Conservation (phyloP, 2,797 vertebrate species). For the Sebastiscus albofasciatus region DNA sequence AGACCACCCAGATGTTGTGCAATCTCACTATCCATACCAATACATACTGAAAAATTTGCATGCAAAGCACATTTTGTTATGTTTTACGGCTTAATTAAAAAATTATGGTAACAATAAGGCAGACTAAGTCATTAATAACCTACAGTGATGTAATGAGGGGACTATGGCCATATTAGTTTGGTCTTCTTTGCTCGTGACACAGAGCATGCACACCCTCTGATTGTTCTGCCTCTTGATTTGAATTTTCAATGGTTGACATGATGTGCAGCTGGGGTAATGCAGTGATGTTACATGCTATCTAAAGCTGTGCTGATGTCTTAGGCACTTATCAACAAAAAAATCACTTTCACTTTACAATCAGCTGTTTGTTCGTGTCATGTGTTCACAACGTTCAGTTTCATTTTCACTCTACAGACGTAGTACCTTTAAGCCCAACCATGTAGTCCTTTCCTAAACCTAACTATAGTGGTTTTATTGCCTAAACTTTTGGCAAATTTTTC, state of each 20-base stretch:
- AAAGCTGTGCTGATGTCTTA: background rate
- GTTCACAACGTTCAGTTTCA: too few relatives aligned
- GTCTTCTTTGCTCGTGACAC: background rate
- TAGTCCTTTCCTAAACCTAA: too few relatives aligned
- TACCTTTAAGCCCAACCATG: too few relatives aligned
- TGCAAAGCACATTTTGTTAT: background rate
- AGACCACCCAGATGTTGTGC: conserved; percentile 15
- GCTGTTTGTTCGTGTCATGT: too few relatives aligned
- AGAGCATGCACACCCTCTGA: background rate
- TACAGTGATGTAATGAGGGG: background rate
- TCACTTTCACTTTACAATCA: too few relatives aligned
- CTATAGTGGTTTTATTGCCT: too few relatives aligned
- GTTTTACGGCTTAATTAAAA: conserved; percentile 1
- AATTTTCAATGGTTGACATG: background rate
- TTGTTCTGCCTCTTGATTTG: background rate
- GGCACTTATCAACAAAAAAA: background rate
- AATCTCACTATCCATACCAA: background rate
- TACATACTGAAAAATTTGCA: background rate
- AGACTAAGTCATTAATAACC: background rate
- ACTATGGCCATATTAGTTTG: background rate
- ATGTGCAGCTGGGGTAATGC: background rate
- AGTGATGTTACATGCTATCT: background rate
- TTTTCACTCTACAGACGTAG: too few relatives aligned
- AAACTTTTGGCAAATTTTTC: too few relatives aligned
- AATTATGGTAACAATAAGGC: background rate